A percentile compares a stretch with the other conserved stretches of the same genome.
These are phyloP conservation scores for Drosophila carrolli DNA, from an alignment of 1,140 invertebrate species.

Conservation along the genomic window DNA sequence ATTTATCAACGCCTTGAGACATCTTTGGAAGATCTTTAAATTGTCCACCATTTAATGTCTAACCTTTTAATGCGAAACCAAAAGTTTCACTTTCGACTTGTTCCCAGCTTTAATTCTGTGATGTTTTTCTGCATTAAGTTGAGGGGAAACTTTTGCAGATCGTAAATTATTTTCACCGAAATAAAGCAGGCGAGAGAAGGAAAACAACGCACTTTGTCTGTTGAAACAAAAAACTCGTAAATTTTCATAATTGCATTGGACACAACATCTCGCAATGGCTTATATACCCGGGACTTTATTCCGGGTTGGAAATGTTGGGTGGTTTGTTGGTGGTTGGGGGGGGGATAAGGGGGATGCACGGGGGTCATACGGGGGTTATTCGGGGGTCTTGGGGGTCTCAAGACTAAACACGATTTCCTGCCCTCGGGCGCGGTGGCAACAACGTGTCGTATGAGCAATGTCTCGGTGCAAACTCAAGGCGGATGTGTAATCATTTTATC, in stretches of 20 bases:
- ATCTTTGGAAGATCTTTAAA: background rate
- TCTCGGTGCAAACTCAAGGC: conserved; percentile 76
- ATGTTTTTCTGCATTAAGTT: conserved; percentile 43
- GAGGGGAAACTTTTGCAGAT: conserved; percentile 66
- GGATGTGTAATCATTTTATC: conserved; percentile 83
- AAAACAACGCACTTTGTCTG: conserved; percentile 47
- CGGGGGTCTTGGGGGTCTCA: conserved; percentile 36
- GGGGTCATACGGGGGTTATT: too few relatives aligned
- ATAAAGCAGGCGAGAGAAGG: conserved; percentile 9
- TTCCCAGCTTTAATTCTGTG: conserved; percentile 13
- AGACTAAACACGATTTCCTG: conserved; percentile 79
- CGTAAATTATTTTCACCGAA: conserved; percentile 67
- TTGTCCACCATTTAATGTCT: background rate
- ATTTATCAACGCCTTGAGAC: too few relatives aligned
- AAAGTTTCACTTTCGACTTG: background rate
- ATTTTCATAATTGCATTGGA: conserved; percentile 79
- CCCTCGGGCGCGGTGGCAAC: conserved; percentile 42
- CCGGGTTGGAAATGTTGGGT: background rate
- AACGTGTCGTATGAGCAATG: conserved; percentile 82
- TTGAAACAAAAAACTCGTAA: conserved; percentile 70
- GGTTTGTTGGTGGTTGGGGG: background rate
- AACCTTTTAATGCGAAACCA: background rate
- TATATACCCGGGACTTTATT: background rate
- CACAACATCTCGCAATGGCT: conserved; percentile 46
- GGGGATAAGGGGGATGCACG: background rate